Evolutionary conservation across 2,113 vertebrate genomes (phyloP).

Genomic region (Paedocypris sp.): DNA sequence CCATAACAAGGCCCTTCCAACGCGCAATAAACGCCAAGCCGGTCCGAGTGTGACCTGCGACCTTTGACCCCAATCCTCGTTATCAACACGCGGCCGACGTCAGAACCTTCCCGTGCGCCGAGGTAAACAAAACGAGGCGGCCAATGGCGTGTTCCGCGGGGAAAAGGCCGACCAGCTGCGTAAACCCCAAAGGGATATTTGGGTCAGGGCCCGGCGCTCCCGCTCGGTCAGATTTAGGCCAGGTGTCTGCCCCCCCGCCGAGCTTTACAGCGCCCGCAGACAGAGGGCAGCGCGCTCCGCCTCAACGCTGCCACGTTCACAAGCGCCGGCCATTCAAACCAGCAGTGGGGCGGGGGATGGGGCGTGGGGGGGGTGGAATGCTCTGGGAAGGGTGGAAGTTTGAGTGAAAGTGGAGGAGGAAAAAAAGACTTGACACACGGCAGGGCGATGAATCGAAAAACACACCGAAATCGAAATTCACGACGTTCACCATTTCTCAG

Average conservation of each 20-base stretch:
- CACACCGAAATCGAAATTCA: too few relatives aligned
- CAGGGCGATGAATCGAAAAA: too few relatives aligned
- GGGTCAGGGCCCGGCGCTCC: neutral
- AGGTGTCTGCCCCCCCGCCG: conserved; percentile 3
- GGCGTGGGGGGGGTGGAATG: neutral
- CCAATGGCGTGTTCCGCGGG: too few relatives aligned
- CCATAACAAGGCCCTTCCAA: conserved; percentile 16
- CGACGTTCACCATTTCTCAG: too few relatives aligned
- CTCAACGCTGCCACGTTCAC: conserved; percentile 17
- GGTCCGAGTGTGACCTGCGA: neutral
- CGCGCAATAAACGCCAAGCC: conserved; percentile 1
- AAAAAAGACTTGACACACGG: too few relatives aligned
- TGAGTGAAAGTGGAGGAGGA: neutral
- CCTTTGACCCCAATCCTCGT: neutral
- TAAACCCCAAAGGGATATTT: conserved; percentile 8
- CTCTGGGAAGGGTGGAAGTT: neutral
- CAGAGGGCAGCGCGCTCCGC: conserved; percentile 5
- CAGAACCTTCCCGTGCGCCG: too few relatives aligned
- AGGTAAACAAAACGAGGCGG: too few relatives aligned
- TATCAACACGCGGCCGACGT: neutral
- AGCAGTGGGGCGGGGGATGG: neutral
- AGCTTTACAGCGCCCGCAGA: conserved; percentile 21
- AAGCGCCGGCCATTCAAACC: neutral
- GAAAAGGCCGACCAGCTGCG: too few relatives aligned
- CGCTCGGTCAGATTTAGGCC: conserved; percentile 11